phyloP scores from a whole-genome alignment of 2,113 vertebrate species.

The Conger conger region DNA sequence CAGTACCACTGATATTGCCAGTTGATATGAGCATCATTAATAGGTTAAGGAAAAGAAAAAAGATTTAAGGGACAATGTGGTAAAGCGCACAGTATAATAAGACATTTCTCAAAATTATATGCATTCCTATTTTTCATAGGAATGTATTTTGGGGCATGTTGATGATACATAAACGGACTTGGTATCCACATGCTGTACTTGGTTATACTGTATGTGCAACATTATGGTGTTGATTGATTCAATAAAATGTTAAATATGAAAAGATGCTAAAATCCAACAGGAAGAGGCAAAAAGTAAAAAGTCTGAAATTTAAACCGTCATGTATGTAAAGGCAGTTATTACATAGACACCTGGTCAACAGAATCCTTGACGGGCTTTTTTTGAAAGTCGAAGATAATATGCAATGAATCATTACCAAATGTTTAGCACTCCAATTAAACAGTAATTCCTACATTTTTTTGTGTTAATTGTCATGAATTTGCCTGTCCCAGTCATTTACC shows the following conservation, averaged over 20 bases:
- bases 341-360: too few relatives aligned
- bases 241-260: background rate
- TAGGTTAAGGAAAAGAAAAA: conserved; percentile 32
- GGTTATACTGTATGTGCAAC: background rate
- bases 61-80: background rate
- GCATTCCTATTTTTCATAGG: background rate
- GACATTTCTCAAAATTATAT: background rate
- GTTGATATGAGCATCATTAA: conserved; percentile 37
- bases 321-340: too few relatives aligned
- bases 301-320: too few relatives aligned
- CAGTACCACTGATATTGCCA: conserved; percentile 22
- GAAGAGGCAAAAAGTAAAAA: too few relatives aligned
- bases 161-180: background rate
- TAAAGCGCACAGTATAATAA: background rate
- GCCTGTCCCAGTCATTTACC: too few relatives aligned
- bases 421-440: too few relatives aligned
- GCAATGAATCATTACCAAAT: too few relatives aligned
- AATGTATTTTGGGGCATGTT: background rate
- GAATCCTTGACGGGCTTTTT: too few relatives aligned
- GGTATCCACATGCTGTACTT: background rate
- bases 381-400: too few relatives aligned
- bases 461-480: too few relatives aligned
- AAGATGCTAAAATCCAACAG: background rate
- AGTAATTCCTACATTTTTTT: too few relatives aligned
- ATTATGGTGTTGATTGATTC: too few relatives aligned